These are phyloP conservation scores for Staurois parvus DNA, from an alignment of 2,797 vertebrate species.

Conservation along the genomic window DNA sequence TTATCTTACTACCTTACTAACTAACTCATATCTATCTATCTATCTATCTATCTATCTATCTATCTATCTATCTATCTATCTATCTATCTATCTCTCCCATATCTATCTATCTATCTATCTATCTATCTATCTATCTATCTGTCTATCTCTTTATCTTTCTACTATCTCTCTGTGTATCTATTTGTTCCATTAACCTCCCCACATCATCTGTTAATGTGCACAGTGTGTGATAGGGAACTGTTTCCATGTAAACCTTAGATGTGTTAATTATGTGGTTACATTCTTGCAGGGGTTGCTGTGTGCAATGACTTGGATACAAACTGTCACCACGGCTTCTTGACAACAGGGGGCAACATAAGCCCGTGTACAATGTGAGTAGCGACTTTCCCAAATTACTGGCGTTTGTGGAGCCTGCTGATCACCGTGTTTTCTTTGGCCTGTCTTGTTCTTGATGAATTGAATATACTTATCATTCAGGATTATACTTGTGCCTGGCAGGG, in stretches of 20 bases:
- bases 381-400: conserved; percentile 62
- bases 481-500: conserved; percentile 65
- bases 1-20: no score
- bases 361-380: conserved; percentile 26
- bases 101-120: conserved; percentile 13
- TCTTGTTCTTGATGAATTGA: conserved; percentile 67
- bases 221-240: conserved; percentile 1
- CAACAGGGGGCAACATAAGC: conserved; percentile 79
- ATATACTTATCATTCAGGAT: conserved; percentile 70
- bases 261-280: conserved; percentile 30
- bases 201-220: not conserved
- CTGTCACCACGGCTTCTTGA: conserved; percentile 72
- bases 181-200: not conserved
- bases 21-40: no score
- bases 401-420: conserved; percentile 41
- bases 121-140: conserved; percentile 11
- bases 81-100: conserved; percentile 15
- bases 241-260: conserved; percentile 11
- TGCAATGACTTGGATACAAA: conserved; percentile 10
- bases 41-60: not conserved
- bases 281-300: conserved; percentile 1
- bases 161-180: not conserved
- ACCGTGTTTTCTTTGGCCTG: conserved; percentile 66
- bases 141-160: not conserved
- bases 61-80: conserved; percentile 3